Base-by-base conservation (phyloP, 2,888 invertebrate genomes). In the Tetranychus truncatus region DNA sequence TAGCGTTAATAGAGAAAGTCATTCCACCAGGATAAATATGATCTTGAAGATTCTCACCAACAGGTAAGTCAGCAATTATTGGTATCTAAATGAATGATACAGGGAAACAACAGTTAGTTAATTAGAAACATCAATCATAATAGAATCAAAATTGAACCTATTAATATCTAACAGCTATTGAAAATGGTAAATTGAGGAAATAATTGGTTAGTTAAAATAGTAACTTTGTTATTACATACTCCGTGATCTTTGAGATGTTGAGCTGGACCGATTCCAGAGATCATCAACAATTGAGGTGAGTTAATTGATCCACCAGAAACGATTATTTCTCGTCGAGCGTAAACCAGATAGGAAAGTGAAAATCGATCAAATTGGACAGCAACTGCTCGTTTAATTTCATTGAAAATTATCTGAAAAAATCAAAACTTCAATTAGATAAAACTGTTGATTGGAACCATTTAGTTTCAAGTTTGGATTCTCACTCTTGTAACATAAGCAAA, bases 21-120 rank as follows among this genome's bases (percentile, higher is more conserved):
- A 80, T 78, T 69, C 69, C 69, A 24, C 77, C 78, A 5, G 80
- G 78, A 76, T 85, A 84, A 45, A 85, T 80, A 78, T 85, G 85
- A 78, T 85, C 82, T 76, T 85, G 85, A 0, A 86, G 81, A 80
- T 86, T 86, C 75, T 82, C 80, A 0, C 86, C 86, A 6, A 86
- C 85, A 3, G 85, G 85, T 73, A 85, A 78, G 80, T 86, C 81
- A 4, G 81, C 81, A 0, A 84, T 80, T 1, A 85, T 80, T 6
- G 83, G 83, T 74, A 86, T 85, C 69, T 69, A 24, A 21, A 24
- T 20, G 66, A 20, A 66, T 34, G 15, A 55, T 15, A 15, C 15
- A 15, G 15, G 15, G 55, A 55, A 55, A 55, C 55, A 55, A 55
- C 55, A 55, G 34, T 34, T 34, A 34, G 34, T 34, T 34, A 34